Evolutionary conservation across 2,113 vertebrate species (phyloP).

Genomic region (Colaptes auratus): DNA sequence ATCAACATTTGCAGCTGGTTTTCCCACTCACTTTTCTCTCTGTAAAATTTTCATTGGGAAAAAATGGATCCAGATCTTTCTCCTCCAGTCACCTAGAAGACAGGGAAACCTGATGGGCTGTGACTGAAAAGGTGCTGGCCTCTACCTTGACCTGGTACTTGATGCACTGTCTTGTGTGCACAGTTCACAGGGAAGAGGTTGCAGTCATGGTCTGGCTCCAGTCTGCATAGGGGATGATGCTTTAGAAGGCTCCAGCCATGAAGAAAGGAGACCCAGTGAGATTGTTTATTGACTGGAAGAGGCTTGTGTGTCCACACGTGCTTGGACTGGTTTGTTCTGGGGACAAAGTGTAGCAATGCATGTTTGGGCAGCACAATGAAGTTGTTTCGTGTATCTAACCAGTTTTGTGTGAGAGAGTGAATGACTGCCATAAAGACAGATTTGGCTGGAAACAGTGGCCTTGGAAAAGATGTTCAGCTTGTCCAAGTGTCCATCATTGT

Average conservation of each 20-base stretch:
- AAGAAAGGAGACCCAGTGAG: neutral
- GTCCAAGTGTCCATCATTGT: neutral
- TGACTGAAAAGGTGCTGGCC: neutral
- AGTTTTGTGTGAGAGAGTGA: neutral
- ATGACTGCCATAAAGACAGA: neutral
- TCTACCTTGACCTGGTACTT: neutral
- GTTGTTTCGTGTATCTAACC: neutral
- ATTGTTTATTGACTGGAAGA: slow-evolving; percentile 41
- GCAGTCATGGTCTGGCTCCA: neutral
- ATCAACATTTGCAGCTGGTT: accelerated
- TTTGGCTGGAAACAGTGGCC: slow-evolving; percentile 2
- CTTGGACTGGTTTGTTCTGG: neutral
- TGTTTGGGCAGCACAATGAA: neutral
- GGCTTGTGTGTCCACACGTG: neutral
- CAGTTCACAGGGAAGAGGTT: neutral
- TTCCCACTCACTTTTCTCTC: neutral
- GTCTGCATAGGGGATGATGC: neutral
- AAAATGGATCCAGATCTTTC: neutral
- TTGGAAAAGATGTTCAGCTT: neutral
- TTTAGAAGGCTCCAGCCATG: neutral
- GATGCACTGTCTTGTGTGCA: neutral
- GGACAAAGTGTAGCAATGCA: neutral
- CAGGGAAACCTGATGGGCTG: neutral
- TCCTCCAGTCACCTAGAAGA: neutral
- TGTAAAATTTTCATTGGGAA: neutral